Evolutionary conservation across 1,140 invertebrate species (phyloP).

Genomic region (Orussus abietinus): DNA sequence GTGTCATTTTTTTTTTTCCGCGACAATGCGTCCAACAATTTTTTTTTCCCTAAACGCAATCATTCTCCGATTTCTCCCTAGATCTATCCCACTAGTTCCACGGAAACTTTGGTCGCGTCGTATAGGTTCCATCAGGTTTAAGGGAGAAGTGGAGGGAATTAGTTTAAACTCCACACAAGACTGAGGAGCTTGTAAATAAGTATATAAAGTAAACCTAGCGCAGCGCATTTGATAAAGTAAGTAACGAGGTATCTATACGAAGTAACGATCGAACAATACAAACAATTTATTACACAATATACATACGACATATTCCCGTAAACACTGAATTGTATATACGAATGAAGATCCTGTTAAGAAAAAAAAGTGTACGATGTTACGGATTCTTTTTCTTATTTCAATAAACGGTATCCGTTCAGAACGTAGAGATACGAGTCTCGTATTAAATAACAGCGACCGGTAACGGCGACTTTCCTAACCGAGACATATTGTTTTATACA

Average conservation of each 20-base stretch:
- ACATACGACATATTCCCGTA: background rate
- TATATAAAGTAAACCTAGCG: slow-evolving; percentile 27
- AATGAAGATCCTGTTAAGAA: slow-evolving; percentile 16
- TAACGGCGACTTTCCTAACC: no score
- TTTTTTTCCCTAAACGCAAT: background rate
- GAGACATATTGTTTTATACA: no score
- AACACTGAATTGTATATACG: slow-evolving; percentile 19
- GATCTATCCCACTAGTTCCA: slow-evolving; percentile 1
- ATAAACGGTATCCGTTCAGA: slow-evolving; percentile 1
- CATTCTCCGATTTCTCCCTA: background rate
- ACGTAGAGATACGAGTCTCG: background rate
- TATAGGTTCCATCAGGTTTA: slow-evolving; percentile 3
- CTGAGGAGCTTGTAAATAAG: slow-evolving; percentile 28
- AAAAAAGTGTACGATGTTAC: slow-evolving; percentile 21
- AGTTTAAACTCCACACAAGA: slow-evolving; percentile 28
- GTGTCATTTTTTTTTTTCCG: background rate
- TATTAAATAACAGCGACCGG: background rate
- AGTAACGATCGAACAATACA: slow-evolving; percentile 7
- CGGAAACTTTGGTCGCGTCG: background rate
- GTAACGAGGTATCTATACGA: slow-evolving; percentile 22
- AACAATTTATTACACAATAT: slow-evolving; percentile 10
- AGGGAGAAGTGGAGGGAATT: slow-evolving; percentile 15
- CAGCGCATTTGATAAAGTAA: slow-evolving; percentile 23
- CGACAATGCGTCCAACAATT: background rate
- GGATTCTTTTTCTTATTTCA: slow-evolving; percentile 7